phyloP scores from a whole-genome alignment of 2,888 invertebrate genomes.

The Eilema sororculum region DNA sequence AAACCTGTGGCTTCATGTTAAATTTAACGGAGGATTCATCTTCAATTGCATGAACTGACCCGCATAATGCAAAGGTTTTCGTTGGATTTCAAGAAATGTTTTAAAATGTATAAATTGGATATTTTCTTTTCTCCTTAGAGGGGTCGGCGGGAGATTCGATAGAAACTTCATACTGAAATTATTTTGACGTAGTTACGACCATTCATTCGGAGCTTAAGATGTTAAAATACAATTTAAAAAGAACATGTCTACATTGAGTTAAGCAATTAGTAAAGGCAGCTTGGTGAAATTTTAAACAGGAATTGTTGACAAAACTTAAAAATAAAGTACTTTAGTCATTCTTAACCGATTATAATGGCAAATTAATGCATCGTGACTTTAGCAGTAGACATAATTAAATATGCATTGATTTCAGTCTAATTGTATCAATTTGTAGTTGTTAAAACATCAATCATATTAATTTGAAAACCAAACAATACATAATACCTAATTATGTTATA shows the following conservation, averaged over 20 bases:
- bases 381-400: neutral
- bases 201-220: too few species aligned
- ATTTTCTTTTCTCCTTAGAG: neutral
- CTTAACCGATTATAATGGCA: neutral
- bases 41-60: neutral
- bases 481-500: slow-evolving; percentile 5
- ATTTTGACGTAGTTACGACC: too few species aligned
- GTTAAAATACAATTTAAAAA: too few species aligned
- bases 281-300: neutral
- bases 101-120: too few species aligned
- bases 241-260: too few species aligned
- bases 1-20: neutral
- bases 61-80: neutral
- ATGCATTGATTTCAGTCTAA: neutral
- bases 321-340: neutral
- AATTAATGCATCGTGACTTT: slow-evolving; percentile 9
- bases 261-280: neutral
- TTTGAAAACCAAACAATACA: slow-evolving; percentile 6
- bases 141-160: too few species aligned
- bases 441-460: slow-evolving; percentile 11
- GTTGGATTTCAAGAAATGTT: neutral
- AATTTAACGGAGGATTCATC: neutral
- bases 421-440: slow-evolving; percentile 10
- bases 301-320: too few species aligned
- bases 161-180: too few species aligned